Evolutionary conservation across 2,888 invertebrate genomes (phyloP), one percentile per base, ranked within the genome.

Genomic region (Drosophila merina): DNA sequence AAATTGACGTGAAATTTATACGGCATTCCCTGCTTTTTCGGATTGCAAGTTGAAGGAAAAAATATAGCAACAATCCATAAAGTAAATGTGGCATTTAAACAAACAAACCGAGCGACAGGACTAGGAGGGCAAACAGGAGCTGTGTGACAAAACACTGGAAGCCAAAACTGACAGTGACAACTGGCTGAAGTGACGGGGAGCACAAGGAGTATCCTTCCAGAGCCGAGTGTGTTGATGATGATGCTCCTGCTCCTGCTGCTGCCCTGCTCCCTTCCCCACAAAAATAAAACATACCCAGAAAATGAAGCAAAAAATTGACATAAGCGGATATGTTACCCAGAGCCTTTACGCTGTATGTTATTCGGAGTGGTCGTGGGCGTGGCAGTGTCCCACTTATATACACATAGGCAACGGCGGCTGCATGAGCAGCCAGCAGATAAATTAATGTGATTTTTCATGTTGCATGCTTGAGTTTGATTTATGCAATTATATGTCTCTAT

Each of bases 381-480:
- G 25, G 51, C 69, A 25, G 14, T 33, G 51, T 8, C 49, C 49
- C 56, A 67, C 57, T 33, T 33, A 33, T 33, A 10, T 33, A 33
- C 33, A 33, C n/a, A 69, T 83, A 83, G 86, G 86, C 79, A 70
- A 59, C 63, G 70, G 67, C 67, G n/a, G 69, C 64, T 77, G 72
- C 70, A 78, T 70, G 79, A 75, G 62, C 83, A 74, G 64, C 57
- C 82, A 83, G 75, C 86, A 87, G 81, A 89, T 89, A 88, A 89
- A 89, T 89, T 88, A 89, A 89, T 89, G 74, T 81, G 83, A 89
- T 89, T 89, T 89, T 86, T 89, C 85, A 89, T 88, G 88, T 80
- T 76, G 76, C 76, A 74, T 79, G 82, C 75, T 75, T 79, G 79
- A 85, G 87, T 88, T 88, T 89, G 88, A 88, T 88, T 89, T 89